Evolutionary conservation across 2,888 invertebrate genomes (phyloP), one percentile per base, ranked within the genome.

Genomic region (Drosophila antonietae): DNA sequence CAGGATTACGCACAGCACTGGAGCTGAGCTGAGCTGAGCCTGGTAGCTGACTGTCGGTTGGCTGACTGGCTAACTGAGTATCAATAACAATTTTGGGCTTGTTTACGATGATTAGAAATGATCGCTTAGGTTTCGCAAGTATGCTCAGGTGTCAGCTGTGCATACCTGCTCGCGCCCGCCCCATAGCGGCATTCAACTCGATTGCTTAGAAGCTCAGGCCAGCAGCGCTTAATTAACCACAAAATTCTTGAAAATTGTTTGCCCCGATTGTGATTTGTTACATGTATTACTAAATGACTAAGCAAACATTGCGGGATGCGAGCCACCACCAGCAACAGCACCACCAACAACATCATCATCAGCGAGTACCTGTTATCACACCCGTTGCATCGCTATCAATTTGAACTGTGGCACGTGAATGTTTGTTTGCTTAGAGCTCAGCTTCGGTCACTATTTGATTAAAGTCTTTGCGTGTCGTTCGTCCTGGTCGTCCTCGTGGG

Each of bases 61-160:
- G 47, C 35, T 39, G 41, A 37, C 44, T 31, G 31, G 49, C 35
- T 41, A 43, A 39, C 44, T 43, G 53, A 14, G 59, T 86, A 89
- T 87, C 81, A 87, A 89, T 84, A 81, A 78, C 84, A 78, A 88
- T 86, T 66, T 81, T 9, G 49, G 49, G 43, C 20, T 76, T 59
- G 52, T 47, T 67, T 51, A 46, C 76, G 41, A 59, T 80, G 80
- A 67, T 80, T 78, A 78, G 81, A 80, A 61, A 57, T 28, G 58
- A 71, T 69, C 76, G 51, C 68, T 28, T 43, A n/a, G 44, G 47
- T 51, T 47, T 65, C 62, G 33, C 78, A 76, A 68, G 78, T 89
- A 75, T 76, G 75, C 75, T 82, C 90, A 90, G 87, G 84, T 87
- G 87, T 81, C 90, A 87, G 87, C 90, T 87, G 87, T 59, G 76